These are phyloP conservation scores for Apoderus coryli DNA, from an alignment of 2,888 invertebrate species.

Conservation along the genomic window DNA sequence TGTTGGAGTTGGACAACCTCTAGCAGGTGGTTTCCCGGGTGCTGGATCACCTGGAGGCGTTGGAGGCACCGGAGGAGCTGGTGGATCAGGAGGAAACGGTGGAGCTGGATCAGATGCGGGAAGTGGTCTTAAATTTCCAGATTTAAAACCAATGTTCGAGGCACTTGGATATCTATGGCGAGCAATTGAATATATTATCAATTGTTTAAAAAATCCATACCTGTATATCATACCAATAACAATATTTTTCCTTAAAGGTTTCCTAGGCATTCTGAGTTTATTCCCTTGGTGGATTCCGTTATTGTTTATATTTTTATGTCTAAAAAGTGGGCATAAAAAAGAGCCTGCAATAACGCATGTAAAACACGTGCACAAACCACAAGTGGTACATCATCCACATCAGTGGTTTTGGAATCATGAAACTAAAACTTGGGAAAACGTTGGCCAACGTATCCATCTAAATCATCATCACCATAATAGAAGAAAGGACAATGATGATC, in stretches of 20 bases:
- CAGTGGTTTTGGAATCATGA: conserved; percentile 44
- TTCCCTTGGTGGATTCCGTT: conserved; percentile 49
- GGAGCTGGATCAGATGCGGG: conserved; percentile 16
- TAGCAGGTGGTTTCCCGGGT: conserved; percentile 7
- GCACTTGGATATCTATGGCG: conserved; percentile 21
- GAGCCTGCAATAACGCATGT: conserved; percentile 23
- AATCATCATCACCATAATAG: too few species aligned
- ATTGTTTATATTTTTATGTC: conserved; percentile 27
- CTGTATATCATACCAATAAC: conserved; percentile 45
- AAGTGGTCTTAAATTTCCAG: conserved; percentile 22
- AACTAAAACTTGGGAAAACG: conserved; percentile 39
- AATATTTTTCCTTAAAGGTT: conserved; percentile 44
- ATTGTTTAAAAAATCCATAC: conserved; percentile 31
- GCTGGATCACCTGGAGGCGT: conserved; percentile 15
- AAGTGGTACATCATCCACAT: conserved; percentile 31
- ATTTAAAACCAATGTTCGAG: conserved; percentile 26
- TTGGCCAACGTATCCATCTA: too few species aligned
- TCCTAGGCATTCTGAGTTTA: conserved; percentile 45
- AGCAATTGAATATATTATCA: conserved; percentile 19
- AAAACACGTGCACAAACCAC: conserved; percentile 28
- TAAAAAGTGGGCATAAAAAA: conserved; percentile 20
- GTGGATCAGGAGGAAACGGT: conserved; percentile 16
- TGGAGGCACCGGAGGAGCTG: conserved; percentile 18
- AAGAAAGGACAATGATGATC: conserved; percentile 19
- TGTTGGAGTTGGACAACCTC: conserved; percentile 12